Conservation (phyloP, 2,888 invertebrate genomes). For the Thereva nobilitata region DNA sequence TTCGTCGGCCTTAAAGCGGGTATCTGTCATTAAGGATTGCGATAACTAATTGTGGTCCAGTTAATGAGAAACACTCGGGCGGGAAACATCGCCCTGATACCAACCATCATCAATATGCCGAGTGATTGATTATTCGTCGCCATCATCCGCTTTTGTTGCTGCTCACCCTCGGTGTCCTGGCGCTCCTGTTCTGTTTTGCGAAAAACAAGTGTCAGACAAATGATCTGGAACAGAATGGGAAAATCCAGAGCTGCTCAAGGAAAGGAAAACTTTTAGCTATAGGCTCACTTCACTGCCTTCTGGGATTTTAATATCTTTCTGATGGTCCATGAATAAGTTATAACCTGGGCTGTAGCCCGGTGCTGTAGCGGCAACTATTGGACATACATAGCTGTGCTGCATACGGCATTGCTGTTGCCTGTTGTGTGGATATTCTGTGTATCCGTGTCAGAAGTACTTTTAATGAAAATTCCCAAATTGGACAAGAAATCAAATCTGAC, state of each 20-base stretch:
- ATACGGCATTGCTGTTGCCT: no score
- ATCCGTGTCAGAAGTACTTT: slow-evolving; percentile 24
- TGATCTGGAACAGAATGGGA: no score
- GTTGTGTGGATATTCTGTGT: slow-evolving; percentile 1
- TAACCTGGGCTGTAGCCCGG: slow-evolving; percentile 8
- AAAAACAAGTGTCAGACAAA: no score
- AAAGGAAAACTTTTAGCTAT: no score
- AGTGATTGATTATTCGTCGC: slow-evolving; percentile 29
- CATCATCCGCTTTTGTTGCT: background rate
- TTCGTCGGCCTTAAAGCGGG: slow-evolving; percentile 13
- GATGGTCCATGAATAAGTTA: slow-evolving; percentile 27
- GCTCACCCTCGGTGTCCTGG: no score
- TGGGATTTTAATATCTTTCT: background rate
- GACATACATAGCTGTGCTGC: no score
- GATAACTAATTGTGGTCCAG: slow-evolving; percentile 34
- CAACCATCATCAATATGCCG: slow-evolving; percentile 26
- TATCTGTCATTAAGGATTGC: slow-evolving; percentile 31
- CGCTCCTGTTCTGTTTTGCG: no score
- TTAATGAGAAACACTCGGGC: slow-evolving; percentile 35
- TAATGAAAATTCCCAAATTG: slow-evolving; percentile 34
- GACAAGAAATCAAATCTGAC: slow-evolving; percentile 35
- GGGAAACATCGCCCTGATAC: slow-evolving; percentile 19
- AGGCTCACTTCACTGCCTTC: no score
- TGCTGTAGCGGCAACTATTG: slow-evolving; percentile 7
- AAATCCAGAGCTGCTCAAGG: no score